These are phyloP conservation scores for Danionella dracula DNA, from an alignment of 2,797 vertebrate genomes.

Conservation along the genomic window DNA sequence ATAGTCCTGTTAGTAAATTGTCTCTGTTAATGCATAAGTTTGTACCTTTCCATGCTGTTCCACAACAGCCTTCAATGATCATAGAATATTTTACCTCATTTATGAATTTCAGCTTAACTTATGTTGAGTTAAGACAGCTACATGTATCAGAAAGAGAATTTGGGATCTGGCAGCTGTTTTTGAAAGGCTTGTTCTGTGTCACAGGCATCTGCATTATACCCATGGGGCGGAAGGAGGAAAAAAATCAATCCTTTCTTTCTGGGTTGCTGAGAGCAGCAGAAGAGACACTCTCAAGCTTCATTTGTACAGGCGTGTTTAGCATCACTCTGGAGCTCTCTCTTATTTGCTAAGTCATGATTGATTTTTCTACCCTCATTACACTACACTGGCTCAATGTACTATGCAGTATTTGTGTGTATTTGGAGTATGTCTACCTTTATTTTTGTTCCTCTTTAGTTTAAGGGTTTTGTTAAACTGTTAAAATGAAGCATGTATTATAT, in stretches of 20 bases:
- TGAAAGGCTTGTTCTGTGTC: background rate
- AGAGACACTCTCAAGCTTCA: slow-evolving; percentile 33
- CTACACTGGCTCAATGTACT: background rate
- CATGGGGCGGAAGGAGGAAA: slow-evolving; percentile 34
- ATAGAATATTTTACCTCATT: too few species aligned
- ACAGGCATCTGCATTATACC: slow-evolving; percentile 8
- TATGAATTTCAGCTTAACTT: background rate
- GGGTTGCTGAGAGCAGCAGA: slow-evolving; percentile 63
- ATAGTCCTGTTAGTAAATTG: too few species aligned
- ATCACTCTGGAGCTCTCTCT: slow-evolving; percentile 18
- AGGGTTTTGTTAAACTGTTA: too few species aligned
- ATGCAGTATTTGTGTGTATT: background rate
- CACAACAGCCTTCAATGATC: too few species aligned
- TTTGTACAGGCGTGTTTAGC: slow-evolving; percentile 41
- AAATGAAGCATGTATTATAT: too few species aligned
- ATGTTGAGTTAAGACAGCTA: slow-evolving; percentile 3
- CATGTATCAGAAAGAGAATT: background rate
- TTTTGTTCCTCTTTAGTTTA: too few species aligned
- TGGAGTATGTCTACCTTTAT: background rate
- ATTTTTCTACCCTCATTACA: slow-evolving; percentile 3
- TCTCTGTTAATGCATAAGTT: too few species aligned
- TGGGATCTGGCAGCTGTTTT: background rate
- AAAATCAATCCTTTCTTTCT: slow-evolving; percentile 58
- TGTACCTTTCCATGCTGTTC: too few species aligned
- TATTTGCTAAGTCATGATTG: slow-evolving; percentile 58